A percentile compares a stretch with the other conserved stretches of the same genome.
Conservation (phyloP, 2,797 vertebrate species). For the Pipistrellus kuhlii region DNA sequence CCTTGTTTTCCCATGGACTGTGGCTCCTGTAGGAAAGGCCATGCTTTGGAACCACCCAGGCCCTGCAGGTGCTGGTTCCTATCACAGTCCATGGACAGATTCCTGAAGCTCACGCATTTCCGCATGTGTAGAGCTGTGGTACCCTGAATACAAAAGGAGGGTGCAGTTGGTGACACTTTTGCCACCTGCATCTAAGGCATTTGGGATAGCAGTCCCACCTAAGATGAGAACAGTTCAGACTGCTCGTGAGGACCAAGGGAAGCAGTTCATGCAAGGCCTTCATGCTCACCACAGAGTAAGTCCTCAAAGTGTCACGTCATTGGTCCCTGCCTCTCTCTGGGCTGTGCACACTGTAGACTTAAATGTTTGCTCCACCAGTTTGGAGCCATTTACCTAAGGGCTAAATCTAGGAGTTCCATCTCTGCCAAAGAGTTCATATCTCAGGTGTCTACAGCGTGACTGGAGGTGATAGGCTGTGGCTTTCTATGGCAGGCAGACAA, state of each 20-base stretch:
- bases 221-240: neutral
- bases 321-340: neutral
- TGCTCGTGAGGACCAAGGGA: neutral
- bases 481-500: neutral
- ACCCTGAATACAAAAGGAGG: neutral
- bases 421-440: neutral
- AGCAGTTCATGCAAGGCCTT: neutral
- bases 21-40: neutral
- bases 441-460: no score
- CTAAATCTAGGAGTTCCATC: neutral
- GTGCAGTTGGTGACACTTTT: neutral
- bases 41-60: neutral
- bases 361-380: neutral
- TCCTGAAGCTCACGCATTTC: neutral
- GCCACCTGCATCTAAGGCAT: neutral
- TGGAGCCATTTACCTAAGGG: neutral
- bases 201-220: neutral
- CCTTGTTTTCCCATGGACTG: neutral
- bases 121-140: neutral
- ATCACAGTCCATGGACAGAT: neutral
- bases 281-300: neutral
- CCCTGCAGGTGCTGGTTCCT: neutral
- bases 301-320: neutral
- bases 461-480: neutral
- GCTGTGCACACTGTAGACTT: neutral